These are phyloP conservation scores for Apoderus coryli DNA, from an alignment of 2,888 invertebrate species.

Conservation along the genomic window DNA sequence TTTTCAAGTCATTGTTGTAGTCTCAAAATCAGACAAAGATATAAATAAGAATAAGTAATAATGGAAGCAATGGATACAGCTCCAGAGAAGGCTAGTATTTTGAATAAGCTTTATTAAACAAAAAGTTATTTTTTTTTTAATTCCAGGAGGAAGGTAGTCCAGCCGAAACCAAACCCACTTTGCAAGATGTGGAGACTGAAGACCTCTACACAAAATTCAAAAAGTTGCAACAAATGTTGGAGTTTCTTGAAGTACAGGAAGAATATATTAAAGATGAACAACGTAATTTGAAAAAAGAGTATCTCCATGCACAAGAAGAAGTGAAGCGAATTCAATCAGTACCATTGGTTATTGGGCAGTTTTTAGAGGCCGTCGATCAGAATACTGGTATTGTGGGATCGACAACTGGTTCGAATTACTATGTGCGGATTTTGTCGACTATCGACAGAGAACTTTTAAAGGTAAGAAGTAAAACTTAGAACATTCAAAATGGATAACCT, in stretches of 20 bases:
- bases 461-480: too few relatives aligned
- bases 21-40: too few relatives aligned
- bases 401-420: conserved; percentile 98
- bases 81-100: too few relatives aligned
- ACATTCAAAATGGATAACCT: too few relatives aligned
- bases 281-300: conserved; percentile 95
- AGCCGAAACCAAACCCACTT: conserved; percentile 51
- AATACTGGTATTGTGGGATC: conserved; percentile 97
- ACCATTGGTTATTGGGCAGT: conserved; percentile 97
- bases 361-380: conserved; percentile 97
- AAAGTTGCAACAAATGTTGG: conserved; percentile 92
- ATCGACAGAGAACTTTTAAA: conserved; percentile 94
- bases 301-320: conserved; percentile 94
- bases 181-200: conserved; percentile 76
- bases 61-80: too few relatives aligned
- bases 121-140: too few relatives aligned
- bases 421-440: conserved; percentile 94
- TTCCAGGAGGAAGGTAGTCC: conserved; percentile 51
- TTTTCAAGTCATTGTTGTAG: too few relatives aligned
- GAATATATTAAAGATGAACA: conserved; percentile 99
- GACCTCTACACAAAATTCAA: conserved; percentile 94
- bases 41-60: too few relatives aligned
- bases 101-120: too few relatives aligned
- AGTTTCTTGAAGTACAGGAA: conserved; percentile 97
- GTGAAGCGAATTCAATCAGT: conserved; percentile 99